Evolutionary conservation across 2,113 vertebrate genomes (phyloP).

Genomic region (Craseonycteris thonglongyai): DNA sequence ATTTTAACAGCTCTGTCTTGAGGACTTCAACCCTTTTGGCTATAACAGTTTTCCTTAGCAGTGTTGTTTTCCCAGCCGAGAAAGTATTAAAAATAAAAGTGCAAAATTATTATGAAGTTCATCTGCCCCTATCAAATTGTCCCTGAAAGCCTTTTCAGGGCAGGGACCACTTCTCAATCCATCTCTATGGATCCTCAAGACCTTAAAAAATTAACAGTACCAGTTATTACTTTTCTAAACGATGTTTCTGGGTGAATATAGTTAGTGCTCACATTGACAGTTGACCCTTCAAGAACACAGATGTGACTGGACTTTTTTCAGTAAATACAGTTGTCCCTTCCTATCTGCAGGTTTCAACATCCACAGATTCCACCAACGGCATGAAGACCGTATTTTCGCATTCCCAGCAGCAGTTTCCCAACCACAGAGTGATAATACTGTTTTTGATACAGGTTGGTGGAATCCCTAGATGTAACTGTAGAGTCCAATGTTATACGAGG

Average conservation of each 20-base stretch:
- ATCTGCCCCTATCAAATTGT: not conserved
- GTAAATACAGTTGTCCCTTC: not conserved
- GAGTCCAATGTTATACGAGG: not conserved
- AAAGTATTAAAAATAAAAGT: not conserved
- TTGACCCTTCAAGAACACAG: not conserved
- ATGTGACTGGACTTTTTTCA: not conserved
- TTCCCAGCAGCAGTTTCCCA: not conserved
- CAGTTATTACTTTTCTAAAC: not conserved
- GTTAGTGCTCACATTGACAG: not conserved
- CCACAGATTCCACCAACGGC: not conserved
- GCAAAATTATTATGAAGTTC: not conserved
- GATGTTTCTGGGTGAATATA: not conserved
- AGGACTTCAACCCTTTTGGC: not conserved
- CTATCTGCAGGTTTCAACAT: not conserved
- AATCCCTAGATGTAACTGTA: not conserved
- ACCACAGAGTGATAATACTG: not conserved
- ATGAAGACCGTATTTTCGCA: not conserved
- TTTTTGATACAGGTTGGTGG: not conserved
- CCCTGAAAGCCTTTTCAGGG: not conserved
- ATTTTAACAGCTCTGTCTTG: not conserved
- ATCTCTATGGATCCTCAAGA: not conserved
- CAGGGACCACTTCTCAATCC: not conserved
- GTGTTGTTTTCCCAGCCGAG: not conserved
- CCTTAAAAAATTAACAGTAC: conserved; percentile 3
- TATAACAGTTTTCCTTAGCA: not conserved